Evolutionary conservation across 1,140 invertebrate genomes (phyloP).

Genomic region (Drosophila rufa): DNA sequence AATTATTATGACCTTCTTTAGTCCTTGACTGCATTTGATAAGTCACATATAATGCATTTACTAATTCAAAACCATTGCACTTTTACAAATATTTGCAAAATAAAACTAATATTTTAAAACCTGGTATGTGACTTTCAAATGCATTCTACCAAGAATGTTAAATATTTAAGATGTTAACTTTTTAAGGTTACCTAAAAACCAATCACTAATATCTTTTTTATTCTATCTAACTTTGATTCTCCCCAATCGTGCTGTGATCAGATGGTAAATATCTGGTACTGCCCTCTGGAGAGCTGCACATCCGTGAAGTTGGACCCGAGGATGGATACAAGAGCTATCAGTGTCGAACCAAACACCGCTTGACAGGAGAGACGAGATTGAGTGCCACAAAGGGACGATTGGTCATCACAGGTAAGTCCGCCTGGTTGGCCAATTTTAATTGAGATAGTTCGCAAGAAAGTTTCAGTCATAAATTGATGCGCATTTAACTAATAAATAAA

Average conservation of each 20-base stretch:
- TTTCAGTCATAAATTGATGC: slow-evolving; percentile 26
- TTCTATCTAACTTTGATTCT: slow-evolving; percentile 16
- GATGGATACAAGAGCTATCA: slow-evolving; percentile 97
- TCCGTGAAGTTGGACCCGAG: slow-evolving; percentile 95
- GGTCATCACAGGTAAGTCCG: slow-evolving; percentile 96
- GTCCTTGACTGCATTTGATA: slow-evolving; percentile 3
- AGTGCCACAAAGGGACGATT: slow-evolving; percentile 97
- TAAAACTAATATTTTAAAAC: slow-evolving; percentile 6
- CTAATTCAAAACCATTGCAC: slow-evolving; percentile 2
- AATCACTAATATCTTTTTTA: slow-evolving; percentile 44
- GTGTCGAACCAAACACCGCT: slow-evolving; percentile 97
- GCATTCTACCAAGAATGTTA: slow-evolving; percentile 22
- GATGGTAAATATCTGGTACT: slow-evolving; percentile 97
- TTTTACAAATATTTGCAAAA: slow-evolving; percentile 9
- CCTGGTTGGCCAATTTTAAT: slow-evolving; percentile 60
- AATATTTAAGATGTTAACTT: neutral
- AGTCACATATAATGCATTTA: slow-evolving; percentile 7
- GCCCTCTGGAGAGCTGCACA: slow-evolving; percentile 96
- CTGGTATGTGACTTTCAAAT: slow-evolving; percentile 58
- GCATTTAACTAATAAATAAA: neutral
- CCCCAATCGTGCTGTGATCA: slow-evolving; percentile 79
- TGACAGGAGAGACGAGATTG: slow-evolving; percentile 95
- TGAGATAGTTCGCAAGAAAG: slow-evolving; percentile 11
- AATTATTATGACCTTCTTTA: neutral
- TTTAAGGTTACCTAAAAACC: too few species aligned